phyloP scores from a whole-genome alignment of 2,113 vertebrate species.

The Spizaetus ornatus region DNA sequence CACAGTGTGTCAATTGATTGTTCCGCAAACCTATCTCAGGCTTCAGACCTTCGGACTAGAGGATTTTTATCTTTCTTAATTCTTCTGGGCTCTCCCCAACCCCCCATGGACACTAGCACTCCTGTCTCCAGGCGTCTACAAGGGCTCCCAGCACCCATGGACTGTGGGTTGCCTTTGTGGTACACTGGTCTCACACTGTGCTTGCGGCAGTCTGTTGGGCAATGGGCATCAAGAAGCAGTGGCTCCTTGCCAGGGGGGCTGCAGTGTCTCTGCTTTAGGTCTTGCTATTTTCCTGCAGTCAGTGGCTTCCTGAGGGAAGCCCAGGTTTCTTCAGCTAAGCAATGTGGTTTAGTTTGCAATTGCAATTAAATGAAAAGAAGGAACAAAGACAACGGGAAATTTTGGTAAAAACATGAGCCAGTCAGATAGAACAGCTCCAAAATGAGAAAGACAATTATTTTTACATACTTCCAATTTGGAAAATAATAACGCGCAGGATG shows the following conservation, averaged over 20 bases:
- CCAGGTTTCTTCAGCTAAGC: background rate
- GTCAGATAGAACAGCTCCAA: background rate
- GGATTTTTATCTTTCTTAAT: background rate
- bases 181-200: fast-evolving
- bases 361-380: background rate
- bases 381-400: background rate
- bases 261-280: background rate
- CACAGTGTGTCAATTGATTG: background rate
- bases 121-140: background rate
- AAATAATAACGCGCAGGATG: background rate
- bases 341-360: background rate
- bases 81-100: background rate
- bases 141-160: background rate
- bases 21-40: background rate
- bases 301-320: background rate
- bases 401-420: background rate
- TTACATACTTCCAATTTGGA: background rate
- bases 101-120: background rate
- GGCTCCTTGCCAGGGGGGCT: background rate
- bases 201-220: background rate
- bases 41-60: background rate
- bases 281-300: background rate
- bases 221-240: background rate
- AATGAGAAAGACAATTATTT: background rate
- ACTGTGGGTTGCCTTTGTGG: background rate